Evolutionary conservation across 92 coral and sea anemone species (phyloP).

Genomic region (Nematostella vectensis): DNA sequence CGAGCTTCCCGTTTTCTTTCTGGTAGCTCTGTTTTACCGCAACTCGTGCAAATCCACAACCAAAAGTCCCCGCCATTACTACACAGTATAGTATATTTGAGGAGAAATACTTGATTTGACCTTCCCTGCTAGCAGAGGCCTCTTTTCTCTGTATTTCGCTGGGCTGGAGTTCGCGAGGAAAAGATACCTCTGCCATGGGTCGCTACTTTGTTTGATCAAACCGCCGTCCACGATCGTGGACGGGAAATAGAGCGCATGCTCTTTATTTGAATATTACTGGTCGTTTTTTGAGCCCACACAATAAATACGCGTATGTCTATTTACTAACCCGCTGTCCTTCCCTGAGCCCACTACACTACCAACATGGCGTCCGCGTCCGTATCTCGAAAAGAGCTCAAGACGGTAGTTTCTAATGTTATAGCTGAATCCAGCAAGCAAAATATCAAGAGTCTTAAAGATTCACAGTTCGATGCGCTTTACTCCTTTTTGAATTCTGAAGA

Average conservation of each 20-base stretch:
- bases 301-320: neutral
- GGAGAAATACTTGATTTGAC: no score
- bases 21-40: no score
- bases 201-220: neutral
- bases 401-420: neutral
- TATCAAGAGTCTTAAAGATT: neutral
- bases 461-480: neutral
- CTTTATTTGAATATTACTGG: neutral
- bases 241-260: neutral
- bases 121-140: slow-evolving; percentile 1
- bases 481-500: slow-evolving; percentile 7
- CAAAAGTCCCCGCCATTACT: no score
- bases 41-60: no score
- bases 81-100: no score
- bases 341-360: neutral
- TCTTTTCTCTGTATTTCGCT: slow-evolving; percentile 1
- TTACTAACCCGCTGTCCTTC: neutral
- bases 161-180: slow-evolving; percentile 1
- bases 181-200: neutral
- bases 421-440: neutral
- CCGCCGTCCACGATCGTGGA: neutral
- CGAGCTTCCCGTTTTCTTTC: no score
- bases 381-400: neutral
- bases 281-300: neutral
- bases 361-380: slow-evolving; percentile 1